A percentile compares a stretch with the other conserved stretches of the same genome.
Conservation (phyloP, 1,140 invertebrate species). For the Papilio dardanus region DNA sequence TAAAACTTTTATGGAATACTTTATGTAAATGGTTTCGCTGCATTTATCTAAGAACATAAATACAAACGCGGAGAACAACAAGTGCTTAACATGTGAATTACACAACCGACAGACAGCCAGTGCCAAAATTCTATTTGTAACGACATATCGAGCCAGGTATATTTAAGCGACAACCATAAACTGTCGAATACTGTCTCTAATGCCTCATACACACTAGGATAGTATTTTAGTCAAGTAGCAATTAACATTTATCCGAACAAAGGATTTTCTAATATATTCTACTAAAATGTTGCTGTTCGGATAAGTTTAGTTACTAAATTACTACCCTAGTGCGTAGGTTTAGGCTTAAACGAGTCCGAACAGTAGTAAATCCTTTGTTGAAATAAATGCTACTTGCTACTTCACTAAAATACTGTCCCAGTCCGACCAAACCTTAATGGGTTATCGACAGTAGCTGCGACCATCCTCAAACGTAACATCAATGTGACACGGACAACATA, state of each 20-base stretch:
- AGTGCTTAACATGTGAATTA: slow-evolving; percentile 79
- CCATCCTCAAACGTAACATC: neutral
- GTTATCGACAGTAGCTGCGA: slow-evolving; percentile 42
- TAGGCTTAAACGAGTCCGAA: too few relatives aligned
- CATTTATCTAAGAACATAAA: slow-evolving; percentile 42
- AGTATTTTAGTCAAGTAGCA: too few relatives aligned
- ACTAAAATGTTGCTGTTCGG: too few relatives aligned
- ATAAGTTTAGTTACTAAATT: too few relatives aligned
- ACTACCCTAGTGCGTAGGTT: too few relatives aligned
- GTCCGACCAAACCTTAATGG: too few relatives aligned
- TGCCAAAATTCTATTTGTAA: slow-evolving; percentile 82
- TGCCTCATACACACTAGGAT: too few relatives aligned
- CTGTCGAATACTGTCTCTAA: slow-evolving; percentile 70
- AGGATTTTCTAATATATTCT: too few relatives aligned
- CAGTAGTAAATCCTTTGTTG: too few relatives aligned
- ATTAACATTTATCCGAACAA: too few relatives aligned
- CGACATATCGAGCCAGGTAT: slow-evolving; percentile 80
- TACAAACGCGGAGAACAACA: slow-evolving; percentile 73
- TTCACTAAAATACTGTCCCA: too few relatives aligned
- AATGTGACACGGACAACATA: neutral
- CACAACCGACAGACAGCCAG: slow-evolving; percentile 77
- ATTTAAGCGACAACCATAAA: slow-evolving; percentile 82
- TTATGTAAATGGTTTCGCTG: neutral
- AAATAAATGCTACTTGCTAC: too few relatives aligned
- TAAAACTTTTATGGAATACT: neutral